Percentiles rank a stretch among this genome's conserved stretches.
Conservation (phyloP, 1,140 invertebrate genomes). For the Megalonaias nervosa region DNA sequence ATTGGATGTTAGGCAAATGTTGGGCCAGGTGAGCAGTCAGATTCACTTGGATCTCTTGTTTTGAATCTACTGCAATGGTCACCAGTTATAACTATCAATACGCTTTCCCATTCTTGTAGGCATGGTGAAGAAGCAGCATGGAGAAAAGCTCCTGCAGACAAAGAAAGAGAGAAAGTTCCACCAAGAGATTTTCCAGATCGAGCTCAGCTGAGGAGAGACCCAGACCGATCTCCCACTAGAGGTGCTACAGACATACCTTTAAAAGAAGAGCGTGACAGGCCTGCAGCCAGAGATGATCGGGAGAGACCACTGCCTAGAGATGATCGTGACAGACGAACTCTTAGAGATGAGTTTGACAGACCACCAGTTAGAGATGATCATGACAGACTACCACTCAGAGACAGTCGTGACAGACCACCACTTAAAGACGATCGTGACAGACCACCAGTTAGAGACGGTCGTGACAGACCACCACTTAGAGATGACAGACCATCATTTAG, state of each 20-base stretch:
- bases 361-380: slow-evolving; percentile 10
- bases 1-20: too few relatives aligned
- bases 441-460: background rate
- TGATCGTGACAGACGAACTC: slow-evolving; percentile 1
- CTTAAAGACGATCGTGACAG: background rate
- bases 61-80: background rate
- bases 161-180: background rate
- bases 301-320: slow-evolving; percentile 8
- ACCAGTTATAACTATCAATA: background rate
- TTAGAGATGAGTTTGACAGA: background rate
- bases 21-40: background rate
- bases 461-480: background rate
- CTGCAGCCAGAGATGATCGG: background rate
- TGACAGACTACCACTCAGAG: slow-evolving; percentile 4
- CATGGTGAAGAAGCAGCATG: background rate
- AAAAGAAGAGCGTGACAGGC: slow-evolving; percentile 2
- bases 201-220: background rate
- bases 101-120: background rate
- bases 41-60: background rate
- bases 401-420: background rate
- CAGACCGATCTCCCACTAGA: slow-evolving; percentile 25
- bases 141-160: background rate
- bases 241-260: slow-evolving; percentile 16
- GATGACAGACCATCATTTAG: background rate
- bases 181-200: background rate